Evolutionary conservation across 2,888 invertebrate genomes (phyloP).

Genomic region (Dynastes grantii): DNA sequence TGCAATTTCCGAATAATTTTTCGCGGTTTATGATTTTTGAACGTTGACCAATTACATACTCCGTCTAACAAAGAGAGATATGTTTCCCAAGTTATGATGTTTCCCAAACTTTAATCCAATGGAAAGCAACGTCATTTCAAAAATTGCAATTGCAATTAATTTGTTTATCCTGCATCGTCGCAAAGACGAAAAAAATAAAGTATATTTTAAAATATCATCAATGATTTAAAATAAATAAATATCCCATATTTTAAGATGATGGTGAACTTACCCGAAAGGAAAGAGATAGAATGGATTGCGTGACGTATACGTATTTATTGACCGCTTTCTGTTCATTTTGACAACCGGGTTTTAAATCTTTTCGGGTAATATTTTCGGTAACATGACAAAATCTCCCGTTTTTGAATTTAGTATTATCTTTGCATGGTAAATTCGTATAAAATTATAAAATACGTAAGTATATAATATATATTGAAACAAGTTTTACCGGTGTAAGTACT

Average conservation of each 20-base stretch:
- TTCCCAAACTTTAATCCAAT: too few species aligned
- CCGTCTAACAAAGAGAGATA: neutral
- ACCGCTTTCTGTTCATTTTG: slow-evolving; percentile 15
- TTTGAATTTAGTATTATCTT: too few species aligned
- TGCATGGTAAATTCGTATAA: neutral
- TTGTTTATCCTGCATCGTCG: too few species aligned
- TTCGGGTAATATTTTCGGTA: neutral
- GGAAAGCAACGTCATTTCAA: too few species aligned
- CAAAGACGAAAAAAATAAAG: too few species aligned
- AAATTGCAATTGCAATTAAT: too few species aligned
- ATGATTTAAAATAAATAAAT: too few species aligned
- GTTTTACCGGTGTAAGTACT: neutral
- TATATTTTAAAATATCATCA: too few species aligned
- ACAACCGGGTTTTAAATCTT: slow-evolving; percentile 1
- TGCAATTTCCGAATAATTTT: too few species aligned
- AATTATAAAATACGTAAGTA: neutral
- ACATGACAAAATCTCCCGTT: neutral
- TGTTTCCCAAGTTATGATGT: too few species aligned
- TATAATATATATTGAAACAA: neutral
- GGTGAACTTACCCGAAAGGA: neutral
- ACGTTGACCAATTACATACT: neutral
- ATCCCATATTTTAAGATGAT: neutral
- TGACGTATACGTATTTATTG: neutral
- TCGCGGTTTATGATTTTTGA: neutral
- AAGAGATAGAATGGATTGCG: neutral